Evolutionary conservation across 2,888 invertebrate genomes (phyloP).

Genomic region (Mechanitis messenoides): DNA sequence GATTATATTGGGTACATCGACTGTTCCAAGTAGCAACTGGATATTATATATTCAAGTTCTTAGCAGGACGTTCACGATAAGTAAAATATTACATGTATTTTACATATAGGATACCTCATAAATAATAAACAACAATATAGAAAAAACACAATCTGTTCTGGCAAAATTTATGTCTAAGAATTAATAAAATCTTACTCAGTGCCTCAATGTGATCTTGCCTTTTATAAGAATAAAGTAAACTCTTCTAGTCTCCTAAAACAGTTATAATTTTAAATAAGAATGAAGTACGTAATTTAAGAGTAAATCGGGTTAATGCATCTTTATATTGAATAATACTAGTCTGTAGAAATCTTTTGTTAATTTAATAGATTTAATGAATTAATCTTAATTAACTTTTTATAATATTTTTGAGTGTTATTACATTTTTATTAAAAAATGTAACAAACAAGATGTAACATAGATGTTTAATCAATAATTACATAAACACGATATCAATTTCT

Average conservation of each 20-base stretch:
- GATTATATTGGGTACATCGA: slow-evolving; percentile 82
- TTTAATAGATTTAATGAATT: not conserved
- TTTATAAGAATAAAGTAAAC: not conserved
- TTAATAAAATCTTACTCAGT: not conserved
- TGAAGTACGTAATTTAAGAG: slow-evolving; percentile 5
- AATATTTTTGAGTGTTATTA: not conserved
- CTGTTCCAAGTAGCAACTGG: slow-evolving; percentile 78
- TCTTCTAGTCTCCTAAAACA: slow-evolving; percentile 1
- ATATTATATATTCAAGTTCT: slow-evolving; percentile 70
- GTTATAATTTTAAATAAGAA: not conserved
- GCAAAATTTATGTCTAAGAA: too few species aligned
- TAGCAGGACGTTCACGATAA: slow-evolving; percentile 64
- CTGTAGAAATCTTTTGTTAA: not conserved
- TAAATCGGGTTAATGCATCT: slow-evolving; percentile 1
- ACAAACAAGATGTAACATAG: too few species aligned
- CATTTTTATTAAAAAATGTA: too few species aligned
- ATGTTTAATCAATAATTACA: too few species aligned
- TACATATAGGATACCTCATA: slow-evolving; percentile 6
- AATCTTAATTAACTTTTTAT: not conserved
- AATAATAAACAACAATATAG: not conserved
- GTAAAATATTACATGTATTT: slow-evolving; percentile 6
- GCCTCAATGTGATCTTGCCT: slow-evolving; percentile 1
- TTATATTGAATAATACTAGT: not conserved
- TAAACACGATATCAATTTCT: too few species aligned
- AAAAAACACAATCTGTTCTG: not conserved